Conservation (phyloP, 1,140 invertebrate genomes). For the Heliothis subflexa region DNA sequence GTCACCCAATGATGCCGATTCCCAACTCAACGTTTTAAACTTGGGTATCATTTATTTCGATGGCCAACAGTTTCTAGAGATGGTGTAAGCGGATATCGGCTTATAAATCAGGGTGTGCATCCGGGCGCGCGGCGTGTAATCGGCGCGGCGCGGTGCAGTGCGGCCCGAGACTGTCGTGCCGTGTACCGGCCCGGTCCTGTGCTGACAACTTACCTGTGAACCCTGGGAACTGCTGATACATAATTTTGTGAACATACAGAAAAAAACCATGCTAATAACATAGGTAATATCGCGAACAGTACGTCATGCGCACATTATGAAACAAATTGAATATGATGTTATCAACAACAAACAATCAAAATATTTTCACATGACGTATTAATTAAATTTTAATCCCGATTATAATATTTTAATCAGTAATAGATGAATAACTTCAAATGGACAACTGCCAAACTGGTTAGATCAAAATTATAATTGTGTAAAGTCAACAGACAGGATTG, state of each 20-base stretch:
- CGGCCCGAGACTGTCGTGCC: neutral
- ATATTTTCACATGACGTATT: neutral
- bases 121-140: conserved; percentile 55
- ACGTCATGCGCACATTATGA: neutral
- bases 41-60: conserved; percentile 55
- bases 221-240: neutral
- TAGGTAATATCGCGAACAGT: neutral
- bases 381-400: conserved; percentile 11
- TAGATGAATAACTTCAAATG: conserved; percentile 1
- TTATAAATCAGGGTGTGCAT: conserved; percentile 73
- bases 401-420: conserved; percentile 3
- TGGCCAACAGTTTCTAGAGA: conserved; percentile 51
- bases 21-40: conserved; percentile 34
- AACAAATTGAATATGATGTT: neutral
- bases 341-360: neutral
- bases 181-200: neutral
- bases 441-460: neutral
- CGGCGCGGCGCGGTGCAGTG: neutral
- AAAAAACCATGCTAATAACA: neutral
- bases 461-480: conserved; percentile 22
- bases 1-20: conserved; percentile 36
- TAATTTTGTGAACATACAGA: neutral
- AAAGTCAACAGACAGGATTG: conserved; percentile 18
- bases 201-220: neutral
- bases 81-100: conserved; percentile 64